Conservation (phyloP, 2,888 invertebrate species). For the Eupithecia insigniata region DNA sequence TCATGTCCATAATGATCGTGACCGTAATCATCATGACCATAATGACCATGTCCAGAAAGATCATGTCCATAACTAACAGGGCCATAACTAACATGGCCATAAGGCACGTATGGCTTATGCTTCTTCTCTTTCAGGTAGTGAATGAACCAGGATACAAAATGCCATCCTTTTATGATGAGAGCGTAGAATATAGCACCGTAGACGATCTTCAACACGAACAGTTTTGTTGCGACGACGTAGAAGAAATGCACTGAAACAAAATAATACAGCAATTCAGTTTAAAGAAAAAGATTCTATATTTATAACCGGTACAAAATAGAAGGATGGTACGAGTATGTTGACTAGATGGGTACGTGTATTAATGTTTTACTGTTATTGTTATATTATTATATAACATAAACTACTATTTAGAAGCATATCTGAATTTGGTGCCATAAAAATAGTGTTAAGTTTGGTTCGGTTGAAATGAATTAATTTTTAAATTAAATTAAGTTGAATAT, state of each 20-base stretch:
- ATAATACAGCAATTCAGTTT: background rate
- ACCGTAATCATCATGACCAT: constrained; percentile 9
- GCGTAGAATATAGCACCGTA: constrained; percentile 72
- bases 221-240: constrained; percentile 73
- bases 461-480: background rate
- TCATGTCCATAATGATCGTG: constrained; percentile 31
- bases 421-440: background rate
- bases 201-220: constrained; percentile 70
- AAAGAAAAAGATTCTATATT: background rate
- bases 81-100: constrained; percentile 1
- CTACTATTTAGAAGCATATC: background rate
- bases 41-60: background rate
- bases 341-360: background rate
- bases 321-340: background rate
- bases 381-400: too few relatives aligned
- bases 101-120: constrained; percentile 39
- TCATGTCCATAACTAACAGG: constrained; percentile 16
- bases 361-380: background rate
- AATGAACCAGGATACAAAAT: constrained; percentile 71
- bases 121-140: constrained; percentile 72
- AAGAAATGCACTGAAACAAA: constrained; percentile 76
- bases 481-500: background rate
- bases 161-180: constrained; percentile 69
- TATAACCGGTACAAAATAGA: background rate
- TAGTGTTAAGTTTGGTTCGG: background rate